phyloP scores from a whole-genome alignment of 2,888 invertebrate species.

The Erannis defoliaria region DNA sequence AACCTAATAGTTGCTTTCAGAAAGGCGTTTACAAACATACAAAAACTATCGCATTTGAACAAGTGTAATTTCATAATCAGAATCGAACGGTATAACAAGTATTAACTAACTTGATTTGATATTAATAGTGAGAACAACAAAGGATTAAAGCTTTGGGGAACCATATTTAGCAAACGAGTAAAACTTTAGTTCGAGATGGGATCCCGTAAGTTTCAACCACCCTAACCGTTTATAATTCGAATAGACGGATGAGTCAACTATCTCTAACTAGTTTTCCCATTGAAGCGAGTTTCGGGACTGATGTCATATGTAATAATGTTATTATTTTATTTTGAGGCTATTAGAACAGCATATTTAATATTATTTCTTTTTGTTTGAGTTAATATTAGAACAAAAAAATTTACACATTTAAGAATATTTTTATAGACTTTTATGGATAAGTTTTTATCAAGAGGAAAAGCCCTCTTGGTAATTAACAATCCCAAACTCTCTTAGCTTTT shows the following conservation, averaged over 20 bases:
- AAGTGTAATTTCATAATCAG: too few species aligned
- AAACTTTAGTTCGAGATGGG: conserved; percentile 36
- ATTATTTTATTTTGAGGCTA: too few species aligned
- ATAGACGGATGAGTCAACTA: conserved; percentile 13
- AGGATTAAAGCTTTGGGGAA: conserved; percentile 20
- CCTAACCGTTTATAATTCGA: conserved; percentile 28
- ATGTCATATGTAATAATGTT: conserved; percentile 14
- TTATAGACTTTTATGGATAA: too few species aligned
- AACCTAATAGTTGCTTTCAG: conserved; percentile 35
- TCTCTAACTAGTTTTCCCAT: conserved; percentile 21
- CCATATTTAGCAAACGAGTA: conserved; percentile 33
- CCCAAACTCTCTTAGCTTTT: too few species aligned
- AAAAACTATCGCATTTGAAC: too few species aligned
- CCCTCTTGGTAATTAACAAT: too few species aligned
- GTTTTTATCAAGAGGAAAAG: too few species aligned
- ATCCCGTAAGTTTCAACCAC: conserved; percentile 34
- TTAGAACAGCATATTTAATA: too few species aligned
- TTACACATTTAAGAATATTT: too few species aligned
- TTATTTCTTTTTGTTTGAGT: too few species aligned
- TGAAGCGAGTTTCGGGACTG: conserved; percentile 15
- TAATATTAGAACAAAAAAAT: too few species aligned
- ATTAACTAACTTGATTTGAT: conserved; percentile 5
- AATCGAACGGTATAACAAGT: neutral
- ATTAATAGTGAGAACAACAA: conserved; percentile 17
- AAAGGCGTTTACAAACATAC: too few species aligned